A percentile compares a stretch with the other conserved stretches of the same genome.
Conservation (phyloP, 2,888 invertebrate genomes). For the Amphiduros pacificus region DNA sequence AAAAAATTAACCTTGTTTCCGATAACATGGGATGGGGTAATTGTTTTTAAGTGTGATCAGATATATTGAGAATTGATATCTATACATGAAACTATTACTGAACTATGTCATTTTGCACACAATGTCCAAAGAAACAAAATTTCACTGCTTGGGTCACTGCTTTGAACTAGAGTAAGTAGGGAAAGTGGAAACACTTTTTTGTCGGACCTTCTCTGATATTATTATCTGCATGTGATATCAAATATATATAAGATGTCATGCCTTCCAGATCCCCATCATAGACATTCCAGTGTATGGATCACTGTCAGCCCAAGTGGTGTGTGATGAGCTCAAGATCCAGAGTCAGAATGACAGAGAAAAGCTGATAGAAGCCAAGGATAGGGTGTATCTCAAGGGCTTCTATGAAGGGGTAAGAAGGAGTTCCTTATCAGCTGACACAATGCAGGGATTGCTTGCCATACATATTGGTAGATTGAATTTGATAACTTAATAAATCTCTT, state of each 20-base stretch:
- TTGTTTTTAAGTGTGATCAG: too few species aligned
- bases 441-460: too few species aligned
- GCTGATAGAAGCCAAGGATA: constrained; percentile 89
- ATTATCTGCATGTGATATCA: neutral
- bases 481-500: too few species aligned
- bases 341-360: constrained; percentile 97
- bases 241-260: neutral
- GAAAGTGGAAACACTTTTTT: neutral
- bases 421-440: too few species aligned
- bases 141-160: too few species aligned
- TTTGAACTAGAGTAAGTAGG: neutral
- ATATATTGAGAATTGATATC: too few species aligned
- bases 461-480: too few species aligned
- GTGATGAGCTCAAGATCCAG: constrained; percentile 89
- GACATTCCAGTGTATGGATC: constrained; percentile 89
- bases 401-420: constrained; percentile 71
- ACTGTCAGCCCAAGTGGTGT: constrained; percentile 79
- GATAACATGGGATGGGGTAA: too few species aligned
- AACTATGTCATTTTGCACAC: too few species aligned
- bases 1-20: too few species aligned
- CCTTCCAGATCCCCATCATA: constrained; percentile 75
- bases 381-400: constrained; percentile 94
- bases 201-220: neutral
- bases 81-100: too few species aligned
- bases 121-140: too few species aligned